Evolutionary conservation across 2,113 vertebrate species (phyloP).

Genomic region (Bujurquina vittata): DNA sequence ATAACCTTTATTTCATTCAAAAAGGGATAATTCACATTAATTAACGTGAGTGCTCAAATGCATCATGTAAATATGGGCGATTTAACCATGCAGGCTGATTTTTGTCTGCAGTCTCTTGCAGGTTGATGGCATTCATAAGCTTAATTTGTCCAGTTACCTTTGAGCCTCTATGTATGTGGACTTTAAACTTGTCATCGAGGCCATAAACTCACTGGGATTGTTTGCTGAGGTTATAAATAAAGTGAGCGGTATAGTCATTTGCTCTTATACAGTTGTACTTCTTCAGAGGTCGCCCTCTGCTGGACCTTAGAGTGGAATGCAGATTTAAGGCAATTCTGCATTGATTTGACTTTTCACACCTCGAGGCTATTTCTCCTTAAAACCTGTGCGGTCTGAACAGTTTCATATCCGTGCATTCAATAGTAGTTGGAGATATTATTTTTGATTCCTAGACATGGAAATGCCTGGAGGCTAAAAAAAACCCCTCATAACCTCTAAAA

Average conservation of each 20-base stretch:
- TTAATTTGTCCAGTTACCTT: neutral
- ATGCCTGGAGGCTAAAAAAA: neutral
- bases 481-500: neutral
- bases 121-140: neutral
- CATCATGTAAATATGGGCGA: neutral
- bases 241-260: neutral
- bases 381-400: neutral
- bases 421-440: neutral
- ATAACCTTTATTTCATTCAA: too few species aligned
- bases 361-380: accelerated
- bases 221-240: neutral
- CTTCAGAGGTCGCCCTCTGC: neutral
- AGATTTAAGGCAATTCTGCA: accelerated
- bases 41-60: neutral
- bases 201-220: neutral
- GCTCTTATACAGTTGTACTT: neutral
- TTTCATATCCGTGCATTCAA: neutral
- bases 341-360: neutral
- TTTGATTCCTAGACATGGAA: neutral
- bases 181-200: neutral
- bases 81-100: neutral
- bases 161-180: neutral
- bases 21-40: too few species aligned
- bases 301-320: neutral
- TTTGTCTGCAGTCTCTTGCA: neutral